Percentiles rank a stretch among this genome's conserved stretches.
phyloP scores from a whole-genome alignment of 2,888 invertebrate species.

The Auanema freiburgensis region DNA sequence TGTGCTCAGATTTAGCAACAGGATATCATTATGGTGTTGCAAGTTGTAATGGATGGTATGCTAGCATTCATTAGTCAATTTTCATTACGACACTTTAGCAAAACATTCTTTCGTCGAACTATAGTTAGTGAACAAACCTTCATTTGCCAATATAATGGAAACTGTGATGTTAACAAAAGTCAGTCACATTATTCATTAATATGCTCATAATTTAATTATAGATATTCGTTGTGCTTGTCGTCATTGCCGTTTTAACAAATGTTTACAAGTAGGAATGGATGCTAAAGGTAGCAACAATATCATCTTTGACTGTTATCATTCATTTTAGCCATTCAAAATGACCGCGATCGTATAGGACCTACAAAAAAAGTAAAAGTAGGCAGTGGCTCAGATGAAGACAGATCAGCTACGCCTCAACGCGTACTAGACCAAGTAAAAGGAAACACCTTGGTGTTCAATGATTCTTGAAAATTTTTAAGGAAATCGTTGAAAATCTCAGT shows the following conservation, averaged over 20 bases:
- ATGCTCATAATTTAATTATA: constrained; percentile 21
- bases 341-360: constrained; percentile 62
- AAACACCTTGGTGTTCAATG: constrained; percentile 18
- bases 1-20: constrained; percentile 62
- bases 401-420: constrained; percentile 42
- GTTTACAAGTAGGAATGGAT: constrained; percentile 62
- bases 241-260: constrained; percentile 63
- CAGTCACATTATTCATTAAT: constrained; percentile 16
- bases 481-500: constrained; percentile 48
- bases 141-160: constrained; percentile 63
- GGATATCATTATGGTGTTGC: constrained; percentile 62
- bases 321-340: constrained; percentile 62
- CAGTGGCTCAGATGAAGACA: constrained; percentile 48
- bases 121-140: constrained; percentile 63
- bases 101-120: constrained; percentile 63
- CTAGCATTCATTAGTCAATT: constrained; percentile 7
- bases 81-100: constrained; percentile 41
- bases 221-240: constrained; percentile 62
- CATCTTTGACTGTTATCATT: background rate
- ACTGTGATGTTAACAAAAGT: constrained; percentile 64
- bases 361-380: constrained; percentile 58
- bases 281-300: constrained; percentile 52
- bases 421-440: constrained; percentile 33
- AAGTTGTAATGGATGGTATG: constrained; percentile 61
- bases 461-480: constrained; percentile 28